Conservation (phyloP, 1,140 invertebrate genomes). For the Nasonia giraulti region DNA sequence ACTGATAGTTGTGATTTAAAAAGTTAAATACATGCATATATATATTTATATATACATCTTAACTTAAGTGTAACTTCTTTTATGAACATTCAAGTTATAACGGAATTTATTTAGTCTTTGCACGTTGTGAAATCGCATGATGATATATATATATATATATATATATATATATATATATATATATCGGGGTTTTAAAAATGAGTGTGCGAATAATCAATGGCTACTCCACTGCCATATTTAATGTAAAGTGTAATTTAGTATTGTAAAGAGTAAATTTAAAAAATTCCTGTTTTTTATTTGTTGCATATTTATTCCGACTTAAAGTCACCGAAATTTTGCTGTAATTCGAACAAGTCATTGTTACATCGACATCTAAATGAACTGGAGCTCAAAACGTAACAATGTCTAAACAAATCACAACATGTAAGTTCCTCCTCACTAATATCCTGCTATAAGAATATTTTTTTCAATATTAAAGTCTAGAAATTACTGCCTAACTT, state of each 20-base stretch:
- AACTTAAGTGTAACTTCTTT: constrained; percentile 24
- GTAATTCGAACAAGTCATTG: constrained; percentile 75
- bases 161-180: neutral
- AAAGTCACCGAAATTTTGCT: constrained; percentile 75
- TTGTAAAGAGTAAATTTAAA: constrained; percentile 53
- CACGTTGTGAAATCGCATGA: constrained; percentile 52
- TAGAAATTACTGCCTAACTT: constrained; percentile 38
- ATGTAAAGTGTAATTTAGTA: constrained; percentile 49
- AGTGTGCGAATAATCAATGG: constrained; percentile 39
- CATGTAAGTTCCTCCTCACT: constrained; percentile 72
- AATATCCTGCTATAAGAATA: constrained; percentile 64
- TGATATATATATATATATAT: neutral
- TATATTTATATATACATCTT: constrained; percentile 4
- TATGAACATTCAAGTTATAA: constrained; percentile 10
- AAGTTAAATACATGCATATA: constrained; percentile 7
- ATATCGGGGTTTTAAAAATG: constrained; percentile 37
- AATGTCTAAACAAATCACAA: constrained; percentile 71
- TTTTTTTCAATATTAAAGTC: constrained; percentile 23
- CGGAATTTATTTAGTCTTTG: constrained; percentile 41
- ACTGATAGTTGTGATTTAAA: constrained; percentile 49
- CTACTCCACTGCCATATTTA: constrained; percentile 19
- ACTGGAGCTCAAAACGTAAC: constrained; percentile 75
- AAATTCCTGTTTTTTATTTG: constrained; percentile 71
- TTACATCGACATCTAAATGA: constrained; percentile 74
- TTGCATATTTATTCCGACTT: constrained; percentile 75